phyloP scores from a whole-genome alignment of 1,140 invertebrate species.

The Psix sp. region DNA sequence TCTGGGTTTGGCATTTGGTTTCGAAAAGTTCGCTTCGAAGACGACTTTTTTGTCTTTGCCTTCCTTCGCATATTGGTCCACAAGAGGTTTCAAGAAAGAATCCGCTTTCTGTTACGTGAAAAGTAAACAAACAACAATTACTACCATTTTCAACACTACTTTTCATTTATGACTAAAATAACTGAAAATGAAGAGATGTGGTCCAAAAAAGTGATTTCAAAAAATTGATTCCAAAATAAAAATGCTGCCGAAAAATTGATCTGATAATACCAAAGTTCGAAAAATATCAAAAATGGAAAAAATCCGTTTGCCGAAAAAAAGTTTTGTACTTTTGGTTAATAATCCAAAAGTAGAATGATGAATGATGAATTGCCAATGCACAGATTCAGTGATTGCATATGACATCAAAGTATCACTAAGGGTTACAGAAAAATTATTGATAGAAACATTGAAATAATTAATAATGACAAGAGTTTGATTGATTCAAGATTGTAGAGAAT shows the following conservation, averaged over 20 bases:
- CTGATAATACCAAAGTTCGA: background rate
- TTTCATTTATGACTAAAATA: background rate
- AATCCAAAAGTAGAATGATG: constrained; percentile 1
- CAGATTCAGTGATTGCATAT: constrained; percentile 24
- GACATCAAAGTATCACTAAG: constrained; percentile 10
- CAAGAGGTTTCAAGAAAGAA: constrained; percentile 94
- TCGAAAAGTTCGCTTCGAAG: constrained; percentile 93
- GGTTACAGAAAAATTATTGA: background rate
- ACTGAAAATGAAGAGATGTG: background rate
- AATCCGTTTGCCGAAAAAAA: background rate
- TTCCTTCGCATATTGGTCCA: constrained; percentile 96
- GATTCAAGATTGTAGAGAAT: background rate
- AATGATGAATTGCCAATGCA: constrained; percentile 18
- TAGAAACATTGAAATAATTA: background rate
- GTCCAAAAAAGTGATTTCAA: background rate
- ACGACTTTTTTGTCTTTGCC: constrained; percentile 96
- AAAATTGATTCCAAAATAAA: background rate
- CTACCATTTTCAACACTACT: background rate
- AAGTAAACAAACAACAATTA: constrained; percentile 57
- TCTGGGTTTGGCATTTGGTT: constrained; percentile 93
- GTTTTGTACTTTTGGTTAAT: too few species aligned
- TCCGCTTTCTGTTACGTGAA: constrained; percentile 90
- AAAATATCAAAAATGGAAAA: background rate
- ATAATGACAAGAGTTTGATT: background rate
- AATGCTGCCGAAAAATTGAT: background rate